These are phyloP conservation scores for Eupithecia insigniata DNA, from an alignment of 2,888 invertebrate genomes.

Conservation along the genomic window DNA sequence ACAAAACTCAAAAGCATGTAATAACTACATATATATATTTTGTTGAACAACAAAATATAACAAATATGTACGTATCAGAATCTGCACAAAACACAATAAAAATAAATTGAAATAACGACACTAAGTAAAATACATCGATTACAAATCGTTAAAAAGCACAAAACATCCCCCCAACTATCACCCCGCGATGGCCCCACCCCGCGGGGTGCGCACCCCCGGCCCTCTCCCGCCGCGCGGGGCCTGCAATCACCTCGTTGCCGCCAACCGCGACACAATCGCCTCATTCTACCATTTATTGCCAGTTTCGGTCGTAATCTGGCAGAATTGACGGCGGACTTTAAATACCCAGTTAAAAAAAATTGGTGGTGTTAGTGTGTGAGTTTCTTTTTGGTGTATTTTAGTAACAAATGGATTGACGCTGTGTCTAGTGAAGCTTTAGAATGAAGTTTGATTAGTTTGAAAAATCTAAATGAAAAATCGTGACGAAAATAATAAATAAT, in stretches of 20 bases:
- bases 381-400: constrained; percentile 7
- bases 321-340: background rate
- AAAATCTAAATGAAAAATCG: background rate
- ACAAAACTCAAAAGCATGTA: background rate
- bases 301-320: constrained; percentile 28
- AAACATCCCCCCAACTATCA: background rate
- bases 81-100: too few species aligned
- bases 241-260: constrained; percentile 68
- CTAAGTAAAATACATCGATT: background rate
- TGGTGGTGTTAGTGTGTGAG: background rate
- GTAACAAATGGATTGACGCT: background rate
- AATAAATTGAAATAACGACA: too few species aligned
- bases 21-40: too few species aligned
- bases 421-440: background rate
- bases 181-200: background rate
- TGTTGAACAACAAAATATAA: too few species aligned
- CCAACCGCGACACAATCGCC: constrained; percentile 57
- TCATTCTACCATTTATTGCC: constrained; percentile 57
- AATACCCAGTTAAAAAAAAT: constrained; percentile 2
- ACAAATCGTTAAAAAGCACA: background rate
- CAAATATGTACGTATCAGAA: too few species aligned
- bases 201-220: constrained; percentile 38
- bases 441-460: background rate
- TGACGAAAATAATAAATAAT: background rate
- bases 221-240: constrained; percentile 53